Evolutionary conservation across 2,888 invertebrate species (phyloP).

Genomic region (Alviniconcha strummeri): DNA sequence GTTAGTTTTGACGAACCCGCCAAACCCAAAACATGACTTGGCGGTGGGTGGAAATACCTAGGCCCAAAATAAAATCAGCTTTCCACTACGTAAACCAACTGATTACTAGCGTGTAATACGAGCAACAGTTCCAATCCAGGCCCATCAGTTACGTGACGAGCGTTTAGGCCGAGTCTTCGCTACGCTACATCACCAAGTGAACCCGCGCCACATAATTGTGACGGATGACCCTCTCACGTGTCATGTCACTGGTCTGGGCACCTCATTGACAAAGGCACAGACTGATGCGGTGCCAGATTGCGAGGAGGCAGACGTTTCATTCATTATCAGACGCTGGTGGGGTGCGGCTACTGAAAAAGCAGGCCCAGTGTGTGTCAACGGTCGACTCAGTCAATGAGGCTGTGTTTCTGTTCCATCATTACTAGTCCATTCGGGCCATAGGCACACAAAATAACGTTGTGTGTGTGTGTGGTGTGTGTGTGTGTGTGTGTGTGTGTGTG

Average conservation of each 20-base stretch:
- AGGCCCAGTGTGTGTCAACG: background rate
- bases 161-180: no score
- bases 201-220: no score
- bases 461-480: background rate
- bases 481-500: conserved; percentile 15
- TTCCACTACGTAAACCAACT: no score
- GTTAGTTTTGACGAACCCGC: background rate
- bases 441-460: background rate
- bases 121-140: background rate
- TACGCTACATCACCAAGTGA: no score
- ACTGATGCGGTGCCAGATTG: background rate
- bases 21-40: background rate
- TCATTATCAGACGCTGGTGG: background rate
- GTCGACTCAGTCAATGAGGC: background rate
- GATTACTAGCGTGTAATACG: background rate
- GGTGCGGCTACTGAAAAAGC: no score
- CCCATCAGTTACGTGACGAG: no score
- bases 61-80: no score
- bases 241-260: no score
- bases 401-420: background rate
- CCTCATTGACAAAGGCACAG: no score
- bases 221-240: no score
- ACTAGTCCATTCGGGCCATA: no score
- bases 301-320: background rate
- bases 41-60: background rate